Base-by-base conservation (phyloP, 2,888 invertebrate genomes). In the Amaurobius ferox region DNA sequence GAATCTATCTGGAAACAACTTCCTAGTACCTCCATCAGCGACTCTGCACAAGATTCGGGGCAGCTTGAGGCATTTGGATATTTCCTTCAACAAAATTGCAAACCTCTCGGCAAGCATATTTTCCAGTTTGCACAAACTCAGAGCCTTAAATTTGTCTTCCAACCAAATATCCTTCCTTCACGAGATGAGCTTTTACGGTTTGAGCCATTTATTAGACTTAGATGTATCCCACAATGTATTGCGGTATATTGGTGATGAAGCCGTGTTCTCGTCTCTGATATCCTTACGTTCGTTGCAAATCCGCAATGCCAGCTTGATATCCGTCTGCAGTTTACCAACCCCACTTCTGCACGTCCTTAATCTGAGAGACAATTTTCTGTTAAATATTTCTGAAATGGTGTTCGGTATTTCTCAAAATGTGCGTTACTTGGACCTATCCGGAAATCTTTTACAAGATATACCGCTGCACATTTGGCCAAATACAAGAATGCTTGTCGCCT, bases 201-300 rank as follows among this genome's bases (percentile, higher is more conserved):
- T 90, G 66, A 87, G 87, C 13, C 89, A 89, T 80, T 88, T 90
- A 62, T 88, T 90, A 32, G 89, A 89, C 90, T 93, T 97, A 83
- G 95, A 96, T 90, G 93, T 97, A 90, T 94, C 95, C 0, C 93
- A 94, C 88, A 97, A 97, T 91, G 94, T 93, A 88, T 93, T 97
- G 88, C 96, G 96, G 91, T 96, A 96, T 91, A 93, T 97, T 90
- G 23, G 55, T 23, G 55, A 55, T 16, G 44, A 44, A 16, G 96
- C 96, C 91, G 11, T 55, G 3, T 93, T 97, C 90, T 94, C 93
- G 90, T 91, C 95, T 89, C 92, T 97, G 89, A 94, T 94, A 26
- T 94, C 95, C 91, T 93, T 97, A 89, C 94, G 95, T 48, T 93
- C 94, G 89, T 93, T 97, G 89, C 96, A 97, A 92, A 92, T 97